Percentiles rank a stretch among this genome's conserved stretches.
These are phyloP conservation scores for Hippocampus kuda DNA, from an alignment of 2,797 vertebrate genomes.

Conservation along the genomic window DNA sequence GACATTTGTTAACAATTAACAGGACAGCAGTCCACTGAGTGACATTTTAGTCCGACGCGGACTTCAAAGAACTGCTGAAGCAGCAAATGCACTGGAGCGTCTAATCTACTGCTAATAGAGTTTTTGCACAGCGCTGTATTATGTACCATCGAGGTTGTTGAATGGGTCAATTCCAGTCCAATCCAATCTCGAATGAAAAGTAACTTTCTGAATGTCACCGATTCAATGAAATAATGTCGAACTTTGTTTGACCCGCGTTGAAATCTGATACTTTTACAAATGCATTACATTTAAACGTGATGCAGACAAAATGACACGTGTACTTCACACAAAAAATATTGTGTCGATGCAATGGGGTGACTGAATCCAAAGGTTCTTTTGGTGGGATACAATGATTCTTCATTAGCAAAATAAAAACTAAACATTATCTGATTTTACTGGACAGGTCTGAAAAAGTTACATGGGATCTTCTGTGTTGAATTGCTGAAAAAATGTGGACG, in stretches of 20 bases:
- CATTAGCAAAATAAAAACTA: not conserved
- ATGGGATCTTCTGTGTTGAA: not conserved
- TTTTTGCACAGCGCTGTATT: not conserved
- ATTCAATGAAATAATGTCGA: too few species aligned
- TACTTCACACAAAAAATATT: too few species aligned
- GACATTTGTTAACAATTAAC: not conserved
- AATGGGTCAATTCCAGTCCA: not conserved
- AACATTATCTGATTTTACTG: not conserved
- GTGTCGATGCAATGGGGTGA: too few species aligned
- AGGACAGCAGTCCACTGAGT: not conserved
- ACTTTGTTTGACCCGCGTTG: too few species aligned
- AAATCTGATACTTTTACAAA: too few species aligned
- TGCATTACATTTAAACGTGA: too few species aligned
- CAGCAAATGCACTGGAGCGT: not conserved
- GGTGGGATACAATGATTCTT: not conserved
- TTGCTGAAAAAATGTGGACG: not conserved
- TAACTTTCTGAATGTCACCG: not conserved
- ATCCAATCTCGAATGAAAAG: not conserved
- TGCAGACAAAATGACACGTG: too few species aligned
- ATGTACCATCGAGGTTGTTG: not conserved
- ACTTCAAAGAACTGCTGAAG: constrained; percentile 1
- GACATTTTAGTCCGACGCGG: not conserved
- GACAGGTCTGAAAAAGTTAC: not conserved
- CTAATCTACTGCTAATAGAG: not conserved
- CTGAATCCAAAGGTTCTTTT: too few species aligned